Evolutionary conservation across 2,888 invertebrate genomes (phyloP).

Genomic region (Hermaeophaga mercurialis): DNA sequence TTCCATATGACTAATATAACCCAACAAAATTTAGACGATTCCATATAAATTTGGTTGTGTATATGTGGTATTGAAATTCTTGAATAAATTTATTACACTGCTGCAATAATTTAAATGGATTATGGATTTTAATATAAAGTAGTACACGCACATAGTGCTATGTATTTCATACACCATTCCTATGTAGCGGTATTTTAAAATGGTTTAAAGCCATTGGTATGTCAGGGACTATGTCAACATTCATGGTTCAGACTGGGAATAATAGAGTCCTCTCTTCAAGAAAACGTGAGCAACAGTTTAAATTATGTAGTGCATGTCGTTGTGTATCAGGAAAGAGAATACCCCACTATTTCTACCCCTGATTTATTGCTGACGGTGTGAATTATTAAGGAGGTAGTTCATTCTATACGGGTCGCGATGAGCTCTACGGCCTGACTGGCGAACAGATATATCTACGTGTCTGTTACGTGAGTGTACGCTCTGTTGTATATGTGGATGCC

Average conservation of each 20-base stretch:
- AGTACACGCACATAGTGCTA: too few relatives aligned
- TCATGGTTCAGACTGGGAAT: conserved; percentile 2
- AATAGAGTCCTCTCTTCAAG: conserved; percentile 16
- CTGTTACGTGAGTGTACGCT: not conserved
- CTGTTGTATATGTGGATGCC: conserved; percentile 3
- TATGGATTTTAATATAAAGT: too few relatives aligned
- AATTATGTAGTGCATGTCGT: conserved; percentile 24
- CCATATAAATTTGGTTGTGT: too few relatives aligned
- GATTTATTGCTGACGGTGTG: conserved; percentile 19
- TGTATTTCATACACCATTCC: not conserved
- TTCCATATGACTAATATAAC: too few relatives aligned
- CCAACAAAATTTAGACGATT: too few relatives aligned
- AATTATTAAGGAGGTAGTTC: conserved; percentile 19
- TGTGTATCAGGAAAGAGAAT: conserved; percentile 23
- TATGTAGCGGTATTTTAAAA: not conserved
- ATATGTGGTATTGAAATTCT: too few relatives aligned
- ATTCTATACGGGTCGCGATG: not conserved
- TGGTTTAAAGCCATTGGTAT: too few relatives aligned
- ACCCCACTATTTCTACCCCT: conserved; percentile 15
- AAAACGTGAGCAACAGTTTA: conserved; percentile 27
- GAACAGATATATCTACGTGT: conserved; percentile 8
- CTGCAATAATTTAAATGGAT: too few relatives aligned
- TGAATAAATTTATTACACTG: too few relatives aligned
- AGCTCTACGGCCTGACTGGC: not conserved
- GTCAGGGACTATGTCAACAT: conserved; percentile 15